Percentiles rank a stretch among this genome's conserved stretches.
These are phyloP conservation scores for Hydropsyche betteni DNA, from an alignment of 2,888 invertebrate genomes.

Conservation along the genomic window DNA sequence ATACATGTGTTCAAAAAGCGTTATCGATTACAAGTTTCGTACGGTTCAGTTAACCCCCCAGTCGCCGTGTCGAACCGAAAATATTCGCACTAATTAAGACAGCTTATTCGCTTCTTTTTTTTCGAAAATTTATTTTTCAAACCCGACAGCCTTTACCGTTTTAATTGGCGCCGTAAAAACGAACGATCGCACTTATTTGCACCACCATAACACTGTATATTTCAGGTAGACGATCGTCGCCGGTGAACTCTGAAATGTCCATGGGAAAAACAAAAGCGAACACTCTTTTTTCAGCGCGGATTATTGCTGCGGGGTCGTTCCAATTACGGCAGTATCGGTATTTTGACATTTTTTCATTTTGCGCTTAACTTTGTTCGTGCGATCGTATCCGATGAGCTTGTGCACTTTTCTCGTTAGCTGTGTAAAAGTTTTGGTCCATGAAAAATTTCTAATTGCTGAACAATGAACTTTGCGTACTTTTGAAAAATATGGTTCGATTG, in stretches of 20 bases:
- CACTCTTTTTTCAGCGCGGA: neutral
- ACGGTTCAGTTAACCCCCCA: neutral
- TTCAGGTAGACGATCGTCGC: too few relatives aligned
- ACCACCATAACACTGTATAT: too few relatives aligned
- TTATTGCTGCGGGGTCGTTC: too few relatives aligned
- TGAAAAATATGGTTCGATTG: too few relatives aligned
- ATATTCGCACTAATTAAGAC: neutral
- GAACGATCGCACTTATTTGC: neutral
- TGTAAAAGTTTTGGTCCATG: too few relatives aligned
- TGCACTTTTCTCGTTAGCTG: too few relatives aligned
- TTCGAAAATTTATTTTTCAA: neutral
- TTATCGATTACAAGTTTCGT: neutral
- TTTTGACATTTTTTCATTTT: too few relatives aligned
- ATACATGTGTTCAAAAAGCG: neutral
- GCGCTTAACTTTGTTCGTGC: too few relatives aligned
- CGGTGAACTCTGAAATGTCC: neutral
- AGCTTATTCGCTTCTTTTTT: neutral
- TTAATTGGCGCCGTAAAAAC: slow-evolving; percentile 25
- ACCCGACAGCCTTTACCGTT: neutral
- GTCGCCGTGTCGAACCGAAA: slow-evolving; percentile 12
- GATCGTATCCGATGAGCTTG: too few relatives aligned
- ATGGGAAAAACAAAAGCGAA: neutral
- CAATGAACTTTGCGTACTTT: too few relatives aligned
- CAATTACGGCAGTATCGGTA: too few relatives aligned
- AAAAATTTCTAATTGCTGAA: too few relatives aligned